Conservation (phyloP, 2,888 invertebrate species). For the Clitarchus hookeri region DNA sequence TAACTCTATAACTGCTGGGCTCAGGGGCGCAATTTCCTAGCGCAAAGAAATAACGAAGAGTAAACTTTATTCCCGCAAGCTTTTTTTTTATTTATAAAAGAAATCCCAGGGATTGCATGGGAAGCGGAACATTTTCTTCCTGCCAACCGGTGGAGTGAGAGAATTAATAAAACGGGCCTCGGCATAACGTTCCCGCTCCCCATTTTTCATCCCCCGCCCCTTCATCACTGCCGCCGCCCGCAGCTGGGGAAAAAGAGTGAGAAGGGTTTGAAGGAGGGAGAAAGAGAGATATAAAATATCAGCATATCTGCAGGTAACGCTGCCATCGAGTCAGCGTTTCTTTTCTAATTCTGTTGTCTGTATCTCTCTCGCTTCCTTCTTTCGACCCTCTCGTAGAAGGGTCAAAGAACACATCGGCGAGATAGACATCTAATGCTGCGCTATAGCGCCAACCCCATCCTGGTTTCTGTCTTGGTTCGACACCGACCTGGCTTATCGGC, state of each 20-base stretch:
- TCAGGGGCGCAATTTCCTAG: neutral
- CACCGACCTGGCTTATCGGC: no score
- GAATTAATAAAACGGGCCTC: slow-evolving; percentile 6
- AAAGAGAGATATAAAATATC: neutral
- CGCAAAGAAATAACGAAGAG: neutral
- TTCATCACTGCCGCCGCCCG: neutral
- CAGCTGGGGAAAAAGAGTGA: neutral
- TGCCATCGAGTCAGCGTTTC: neutral
- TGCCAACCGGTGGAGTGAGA: neutral
- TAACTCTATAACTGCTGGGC: neutral
- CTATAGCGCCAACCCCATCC: no score
- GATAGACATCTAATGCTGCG: neutral
- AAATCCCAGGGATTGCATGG: neutral
- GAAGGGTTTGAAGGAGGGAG: neutral
- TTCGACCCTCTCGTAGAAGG: neutral
- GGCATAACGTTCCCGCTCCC: neutral
- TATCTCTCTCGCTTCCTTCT: neutral
- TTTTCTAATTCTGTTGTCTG: neutral
- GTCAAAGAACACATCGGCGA: neutral
- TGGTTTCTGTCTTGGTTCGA: no score
- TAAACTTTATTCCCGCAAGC: slow-evolving; percentile 7
- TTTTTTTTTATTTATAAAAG: neutral
- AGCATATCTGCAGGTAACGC: neutral
- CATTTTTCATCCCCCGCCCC: neutral
- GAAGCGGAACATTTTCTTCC: slow-evolving; percentile 8